Conservation (phyloP, 2,797 vertebrate species). For the Neosilurus hyrtlii region DNA sequence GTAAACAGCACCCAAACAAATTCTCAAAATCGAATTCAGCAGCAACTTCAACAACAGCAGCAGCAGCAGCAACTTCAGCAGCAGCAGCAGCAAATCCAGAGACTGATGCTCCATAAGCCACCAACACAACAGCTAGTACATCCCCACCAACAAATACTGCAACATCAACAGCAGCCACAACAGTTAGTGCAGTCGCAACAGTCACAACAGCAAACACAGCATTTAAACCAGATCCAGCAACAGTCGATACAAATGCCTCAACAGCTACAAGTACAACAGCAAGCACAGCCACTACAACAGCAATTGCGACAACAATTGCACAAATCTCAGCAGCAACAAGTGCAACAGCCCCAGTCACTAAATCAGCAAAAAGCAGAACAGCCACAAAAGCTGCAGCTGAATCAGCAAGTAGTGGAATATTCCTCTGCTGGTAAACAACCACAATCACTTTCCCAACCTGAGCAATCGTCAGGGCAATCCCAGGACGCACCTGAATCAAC, state of each 20-base stretch:
- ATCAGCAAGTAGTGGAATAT: conserved; percentile 69
- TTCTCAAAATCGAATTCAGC: conserved; percentile 58
- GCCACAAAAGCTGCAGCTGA: conserved; percentile 72
- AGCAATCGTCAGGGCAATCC: conserved; percentile 64
- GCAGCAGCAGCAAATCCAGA: conserved; percentile 58
- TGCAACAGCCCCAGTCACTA: conserved; percentile 73
- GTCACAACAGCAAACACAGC: conserved; percentile 45
- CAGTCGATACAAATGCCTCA: conserved; percentile 57
- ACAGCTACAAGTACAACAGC: conserved; percentile 64
- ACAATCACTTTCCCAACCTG: conserved; percentile 73
- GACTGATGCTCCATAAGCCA: conserved; percentile 59
- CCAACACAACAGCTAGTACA: conserved; percentile 58
- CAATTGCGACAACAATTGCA: conserved; percentile 46
- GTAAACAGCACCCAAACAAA: conserved; percentile 67
- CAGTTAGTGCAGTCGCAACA: conserved; percentile 45
- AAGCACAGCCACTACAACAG: conserved; percentile 65
- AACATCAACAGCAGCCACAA: conserved; percentile 65
- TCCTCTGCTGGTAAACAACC: conserved; percentile 66
- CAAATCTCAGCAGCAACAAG: conserved; percentile 55
- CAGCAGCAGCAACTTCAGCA: conserved; percentile 69
- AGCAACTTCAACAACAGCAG: conserved; percentile 79
- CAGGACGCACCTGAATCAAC: conserved; percentile 63
- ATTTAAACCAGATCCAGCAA: conserved; percentile 56
- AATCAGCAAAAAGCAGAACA: conserved; percentile 63
- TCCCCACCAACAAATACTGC: conserved; percentile 59